Percentiles rank a stretch among this genome's conserved stretches.
Conservation (phyloP, 2,888 invertebrate genomes). For the Leptopterna dolabrata region DNA sequence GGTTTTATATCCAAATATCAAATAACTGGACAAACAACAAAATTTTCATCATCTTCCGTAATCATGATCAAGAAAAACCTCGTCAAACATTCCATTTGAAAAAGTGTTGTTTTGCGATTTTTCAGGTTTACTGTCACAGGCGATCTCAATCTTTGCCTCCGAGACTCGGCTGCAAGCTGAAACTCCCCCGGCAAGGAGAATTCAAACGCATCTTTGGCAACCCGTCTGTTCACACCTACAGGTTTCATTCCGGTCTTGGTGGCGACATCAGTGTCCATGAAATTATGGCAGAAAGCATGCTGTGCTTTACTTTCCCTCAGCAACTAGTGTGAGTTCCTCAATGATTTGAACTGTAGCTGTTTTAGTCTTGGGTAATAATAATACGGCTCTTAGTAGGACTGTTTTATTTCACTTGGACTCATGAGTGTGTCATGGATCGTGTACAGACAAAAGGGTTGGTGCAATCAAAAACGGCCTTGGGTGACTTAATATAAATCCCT, state of each 20-base stretch:
- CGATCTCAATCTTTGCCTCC: slow-evolving; percentile 89
- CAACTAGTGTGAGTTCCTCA: slow-evolving; percentile 83
- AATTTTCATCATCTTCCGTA: no score
- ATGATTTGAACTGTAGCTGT: neutral
- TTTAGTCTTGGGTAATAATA: no score
- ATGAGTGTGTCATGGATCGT: no score
- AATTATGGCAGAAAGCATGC: slow-evolving; percentile 89
- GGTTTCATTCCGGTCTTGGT: slow-evolving; percentile 91
- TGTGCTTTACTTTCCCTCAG: slow-evolving; percentile 87
- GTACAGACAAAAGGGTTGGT: no score
- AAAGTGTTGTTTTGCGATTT: neutral
- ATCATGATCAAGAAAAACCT: no score
- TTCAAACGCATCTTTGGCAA: slow-evolving; percentile 80
- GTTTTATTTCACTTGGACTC: no score
- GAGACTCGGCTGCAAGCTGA: slow-evolving; percentile 81
- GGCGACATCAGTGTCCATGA: slow-evolving; percentile 95
- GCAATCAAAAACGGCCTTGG: no score
- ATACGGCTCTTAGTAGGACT: no score
- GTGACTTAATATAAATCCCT: no score
- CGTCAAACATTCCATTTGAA: neutral
- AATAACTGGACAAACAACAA: no score
- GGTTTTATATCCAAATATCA: no score
- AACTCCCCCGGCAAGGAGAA: slow-evolving; percentile 83
- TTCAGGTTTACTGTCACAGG: slow-evolving; percentile 69
- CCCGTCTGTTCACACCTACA: slow-evolving; percentile 76